Evolutionary conservation across 2,113 vertebrate genomes (phyloP).

Genomic region (Sander lucioperca): DNA sequence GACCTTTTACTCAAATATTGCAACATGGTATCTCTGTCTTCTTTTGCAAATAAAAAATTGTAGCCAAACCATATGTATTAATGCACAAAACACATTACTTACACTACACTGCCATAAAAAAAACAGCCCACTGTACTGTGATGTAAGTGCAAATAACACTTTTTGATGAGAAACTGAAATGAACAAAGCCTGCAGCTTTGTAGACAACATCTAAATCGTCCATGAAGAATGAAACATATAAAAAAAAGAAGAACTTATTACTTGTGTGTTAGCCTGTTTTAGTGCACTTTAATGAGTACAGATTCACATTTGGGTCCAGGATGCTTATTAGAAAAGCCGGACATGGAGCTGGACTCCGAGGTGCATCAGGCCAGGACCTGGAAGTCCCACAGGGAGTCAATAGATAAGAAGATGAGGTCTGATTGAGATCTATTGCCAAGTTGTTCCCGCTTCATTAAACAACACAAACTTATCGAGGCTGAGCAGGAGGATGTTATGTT

Average conservation of each 20-base stretch:
- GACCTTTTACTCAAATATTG: neutral
- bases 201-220: neutral
- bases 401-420: constrained; percentile 65
- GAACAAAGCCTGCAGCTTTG: neutral
- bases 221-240: neutral
- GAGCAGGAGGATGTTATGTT: constrained; percentile 52
- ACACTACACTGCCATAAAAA: neutral
- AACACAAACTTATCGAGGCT: constrained; percentile 58
- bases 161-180: neutral
- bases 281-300: constrained; percentile 23
- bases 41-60: neutral
- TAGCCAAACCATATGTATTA: neutral
- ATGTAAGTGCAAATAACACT: neutral
- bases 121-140: neutral
- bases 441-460: constrained; percentile 72
- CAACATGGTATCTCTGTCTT: neutral
- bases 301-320: constrained; percentile 22
- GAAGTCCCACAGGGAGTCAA: constrained; percentile 72
- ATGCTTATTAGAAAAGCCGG: constrained; percentile 35
- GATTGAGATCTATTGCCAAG: constrained; percentile 69
- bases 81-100: neutral
- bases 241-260: neutral
- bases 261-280: neutral
- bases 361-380: constrained; percentile 53
- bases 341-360: constrained; percentile 35